phyloP scores from a whole-genome alignment of 92 coral and sea anemone species.

The Parazoanthus swiftii region DNA sequence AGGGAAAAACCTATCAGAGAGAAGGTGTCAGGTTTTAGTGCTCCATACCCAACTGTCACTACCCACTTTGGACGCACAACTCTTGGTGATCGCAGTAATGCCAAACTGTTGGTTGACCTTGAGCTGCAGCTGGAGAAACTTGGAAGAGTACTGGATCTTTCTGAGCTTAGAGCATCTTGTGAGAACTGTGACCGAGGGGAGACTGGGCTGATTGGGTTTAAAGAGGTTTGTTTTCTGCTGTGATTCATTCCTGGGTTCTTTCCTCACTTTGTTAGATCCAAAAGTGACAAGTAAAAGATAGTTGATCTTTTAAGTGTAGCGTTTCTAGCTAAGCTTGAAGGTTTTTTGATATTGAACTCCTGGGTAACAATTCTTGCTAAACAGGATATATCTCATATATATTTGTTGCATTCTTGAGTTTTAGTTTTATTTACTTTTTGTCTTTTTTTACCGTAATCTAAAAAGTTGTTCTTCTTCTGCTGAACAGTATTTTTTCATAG shows the following conservation, averaged over 20 bases:
- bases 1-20: conserved; percentile 22
- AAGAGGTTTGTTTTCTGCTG: conserved; percentile 43
- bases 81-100: conserved; percentile 11
- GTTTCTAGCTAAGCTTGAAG: no score
- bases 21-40: conserved; percentile 19
- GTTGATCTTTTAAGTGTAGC: no score
- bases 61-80: not conserved
- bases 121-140: conserved; percentile 52
- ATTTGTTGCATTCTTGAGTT: no score
- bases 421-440: no score
- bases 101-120: conserved; percentile 53
- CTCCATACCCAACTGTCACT: not conserved
- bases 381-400: no score
- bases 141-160: conserved; percentile 35
- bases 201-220: conserved; percentile 56
- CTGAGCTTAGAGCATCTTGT: conserved; percentile 55
- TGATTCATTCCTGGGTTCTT: not conserved
- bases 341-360: no score
- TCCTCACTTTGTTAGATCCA: not conserved
- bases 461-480: no score
- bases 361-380: no score
- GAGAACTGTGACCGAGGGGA: conserved; percentile 58
- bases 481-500: no score
- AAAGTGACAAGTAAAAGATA: not conserved
- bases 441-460: no score